Conservation (phyloP, 2,113 vertebrate species). For the Cavia porcellus region DNA sequence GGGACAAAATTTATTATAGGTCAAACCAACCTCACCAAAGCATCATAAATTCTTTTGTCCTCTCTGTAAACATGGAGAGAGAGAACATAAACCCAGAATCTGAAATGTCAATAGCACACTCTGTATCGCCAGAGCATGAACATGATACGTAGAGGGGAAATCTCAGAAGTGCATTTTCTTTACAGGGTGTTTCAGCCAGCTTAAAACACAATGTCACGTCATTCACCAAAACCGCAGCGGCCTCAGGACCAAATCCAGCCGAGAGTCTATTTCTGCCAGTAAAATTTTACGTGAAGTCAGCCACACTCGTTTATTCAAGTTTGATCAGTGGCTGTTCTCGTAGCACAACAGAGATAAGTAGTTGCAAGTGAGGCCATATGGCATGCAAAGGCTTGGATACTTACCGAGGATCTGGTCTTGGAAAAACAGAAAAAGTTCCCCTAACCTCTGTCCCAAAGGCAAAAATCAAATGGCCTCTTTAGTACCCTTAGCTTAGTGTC, state of each 20-base stretch:
- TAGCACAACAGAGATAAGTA: neutral
- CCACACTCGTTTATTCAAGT: neutral
- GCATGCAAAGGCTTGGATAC: neutral
- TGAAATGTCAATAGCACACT: neutral
- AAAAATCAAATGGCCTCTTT: neutral
- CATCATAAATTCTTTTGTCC: neutral
- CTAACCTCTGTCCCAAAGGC: neutral
- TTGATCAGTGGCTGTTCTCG: neutral
- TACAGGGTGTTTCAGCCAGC: neutral
- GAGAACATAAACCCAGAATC: neutral
- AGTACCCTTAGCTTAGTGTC: neutral
- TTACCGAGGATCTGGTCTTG: neutral
- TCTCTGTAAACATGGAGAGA: neutral
- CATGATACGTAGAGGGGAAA: neutral
- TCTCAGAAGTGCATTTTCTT: neutral
- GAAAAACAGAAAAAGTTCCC: constrained; percentile 1
- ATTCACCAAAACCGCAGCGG: neutral
- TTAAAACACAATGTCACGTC: neutral
- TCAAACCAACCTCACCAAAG: neutral
- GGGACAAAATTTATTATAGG: neutral
- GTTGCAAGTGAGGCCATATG: neutral
- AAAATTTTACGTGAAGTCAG: neutral
- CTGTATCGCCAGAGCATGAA: neutral
- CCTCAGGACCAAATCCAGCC: neutral
- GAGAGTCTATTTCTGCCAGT: neutral